These are phyloP conservation scores for Anhinga rufa DNA, from an alignment of 2,113 vertebrate genomes.

Conservation along the genomic window DNA sequence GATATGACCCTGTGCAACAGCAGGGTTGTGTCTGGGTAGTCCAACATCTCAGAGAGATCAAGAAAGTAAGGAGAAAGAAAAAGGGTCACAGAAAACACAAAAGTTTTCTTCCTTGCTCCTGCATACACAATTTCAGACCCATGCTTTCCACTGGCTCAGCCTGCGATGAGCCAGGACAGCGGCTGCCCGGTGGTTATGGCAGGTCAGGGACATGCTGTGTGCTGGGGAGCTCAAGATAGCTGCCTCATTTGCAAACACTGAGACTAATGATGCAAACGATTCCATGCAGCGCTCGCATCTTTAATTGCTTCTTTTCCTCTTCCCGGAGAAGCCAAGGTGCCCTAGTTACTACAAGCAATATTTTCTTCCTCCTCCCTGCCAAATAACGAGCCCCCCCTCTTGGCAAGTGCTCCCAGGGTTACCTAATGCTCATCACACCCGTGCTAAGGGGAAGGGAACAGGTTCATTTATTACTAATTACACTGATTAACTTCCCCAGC, in stretches of 20 bases:
- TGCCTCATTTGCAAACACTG: background rate
- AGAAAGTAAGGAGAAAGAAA: background rate
- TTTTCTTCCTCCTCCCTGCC: background rate
- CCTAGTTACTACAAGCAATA: background rate
- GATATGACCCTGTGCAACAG: background rate
- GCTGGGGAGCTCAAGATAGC: background rate
- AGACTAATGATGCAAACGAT: background rate
- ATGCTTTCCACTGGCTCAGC: background rate
- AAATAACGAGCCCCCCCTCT: background rate
- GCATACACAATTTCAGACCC: accelerated
- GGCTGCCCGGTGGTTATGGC: background rate
- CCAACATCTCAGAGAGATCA: background rate
- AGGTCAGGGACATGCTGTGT: background rate
- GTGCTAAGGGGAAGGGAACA: background rate
- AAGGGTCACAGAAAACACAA: background rate
- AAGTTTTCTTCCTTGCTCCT: background rate
- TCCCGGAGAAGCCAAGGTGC: background rate
- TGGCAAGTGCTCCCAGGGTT: background rate
- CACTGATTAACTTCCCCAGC: background rate
- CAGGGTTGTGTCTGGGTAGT: background rate
- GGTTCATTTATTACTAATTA: background rate
- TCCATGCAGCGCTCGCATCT: background rate
- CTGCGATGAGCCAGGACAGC: accelerated
- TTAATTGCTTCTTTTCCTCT: background rate
- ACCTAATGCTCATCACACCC: background rate